Evolutionary conservation across 1,140 invertebrate genomes (phyloP).

Genomic region (Parasteatoda tepidariorum): DNA sequence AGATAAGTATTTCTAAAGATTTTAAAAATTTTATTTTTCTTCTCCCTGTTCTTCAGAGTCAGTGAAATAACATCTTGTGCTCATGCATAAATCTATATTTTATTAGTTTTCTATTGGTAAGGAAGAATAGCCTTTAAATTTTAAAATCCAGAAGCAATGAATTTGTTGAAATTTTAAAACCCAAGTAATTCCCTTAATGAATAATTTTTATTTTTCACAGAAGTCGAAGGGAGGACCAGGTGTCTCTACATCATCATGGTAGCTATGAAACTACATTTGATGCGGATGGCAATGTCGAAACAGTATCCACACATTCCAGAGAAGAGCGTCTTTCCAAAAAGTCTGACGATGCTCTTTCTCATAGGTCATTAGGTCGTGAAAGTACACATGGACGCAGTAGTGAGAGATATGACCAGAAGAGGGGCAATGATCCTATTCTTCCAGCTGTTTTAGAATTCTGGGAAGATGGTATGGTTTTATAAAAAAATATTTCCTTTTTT

Average conservation of each 20-base stretch:
- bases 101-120: too few species aligned
- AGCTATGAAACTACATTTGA: conserved; percentile 81
- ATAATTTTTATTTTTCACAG: neutral
- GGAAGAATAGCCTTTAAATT: too few species aligned
- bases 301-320: conserved; percentile 73
- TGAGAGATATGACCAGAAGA: conserved; percentile 65
- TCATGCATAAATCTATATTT: too few species aligned
- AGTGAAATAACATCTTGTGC: too few species aligned
- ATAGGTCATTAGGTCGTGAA: conserved; percentile 62
- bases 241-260: conserved; percentile 44
- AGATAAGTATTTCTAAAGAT: too few species aligned
- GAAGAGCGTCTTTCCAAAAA: conserved; percentile 76
- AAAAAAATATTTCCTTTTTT: neutral
- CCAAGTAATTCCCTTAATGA: neutral
- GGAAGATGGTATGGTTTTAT: conserved; percentile 76
- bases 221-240: conserved; percentile 37
- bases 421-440: conserved; percentile 85
- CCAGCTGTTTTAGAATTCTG: conserved; percentile 94
- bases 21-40: too few species aligned
- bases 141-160: too few species aligned
- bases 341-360: conserved; percentile 65
- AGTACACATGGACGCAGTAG: conserved; percentile 48
- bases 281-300: conserved; percentile 85
- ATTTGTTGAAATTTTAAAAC: too few species aligned
- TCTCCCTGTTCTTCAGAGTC: too few species aligned